These are phyloP conservation scores for Eurois occulta DNA, from an alignment of 2,888 invertebrate genomes.

Conservation along the genomic window DNA sequence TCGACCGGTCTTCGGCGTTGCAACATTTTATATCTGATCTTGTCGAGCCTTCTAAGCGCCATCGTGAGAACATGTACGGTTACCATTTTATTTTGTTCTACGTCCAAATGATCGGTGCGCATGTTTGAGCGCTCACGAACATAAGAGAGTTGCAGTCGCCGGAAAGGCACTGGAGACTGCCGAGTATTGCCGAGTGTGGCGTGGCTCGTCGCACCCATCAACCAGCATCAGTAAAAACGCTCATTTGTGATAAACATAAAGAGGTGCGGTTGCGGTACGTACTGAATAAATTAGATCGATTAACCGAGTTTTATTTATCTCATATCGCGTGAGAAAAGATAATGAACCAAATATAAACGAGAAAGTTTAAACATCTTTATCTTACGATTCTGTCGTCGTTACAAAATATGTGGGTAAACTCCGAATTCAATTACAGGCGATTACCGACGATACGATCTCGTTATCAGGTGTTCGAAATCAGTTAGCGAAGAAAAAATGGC, in stretches of 20 bases:
- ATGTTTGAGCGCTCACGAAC: slow-evolving; percentile 56
- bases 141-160: slow-evolving; percentile 13
- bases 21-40: slow-evolving; percentile 82
- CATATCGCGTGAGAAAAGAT: slow-evolving; percentile 86
- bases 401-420: slow-evolving; percentile 61
- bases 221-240: slow-evolving; percentile 81
- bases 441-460: slow-evolving; percentile 67
- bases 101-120: slow-evolving; percentile 59
- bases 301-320: slow-evolving; percentile 81
- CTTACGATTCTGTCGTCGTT: slow-evolving; percentile 61
- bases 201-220: slow-evolving; percentile 77
- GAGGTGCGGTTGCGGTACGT: slow-evolving; percentile 81
- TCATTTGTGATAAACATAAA: slow-evolving; percentile 83
- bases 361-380: slow-evolving; percentile 75
- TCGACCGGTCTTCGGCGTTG: slow-evolving; percentile 84
- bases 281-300: slow-evolving; percentile 84
- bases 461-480: slow-evolving; percentile 76
- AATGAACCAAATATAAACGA: slow-evolving; percentile 74
- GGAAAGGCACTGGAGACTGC: slow-evolving; percentile 25
- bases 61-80: slow-evolving; percentile 85
- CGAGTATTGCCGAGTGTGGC: slow-evolving; percentile 41
- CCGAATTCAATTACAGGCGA: slow-evolving; percentile 70
- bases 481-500: slow-evolving; percentile 72
- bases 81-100: slow-evolving; percentile 75
- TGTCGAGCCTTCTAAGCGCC: slow-evolving; percentile 84